phyloP scores from a whole-genome alignment of 2,797 vertebrate species.

The Hafferia zeledoni region DNA sequence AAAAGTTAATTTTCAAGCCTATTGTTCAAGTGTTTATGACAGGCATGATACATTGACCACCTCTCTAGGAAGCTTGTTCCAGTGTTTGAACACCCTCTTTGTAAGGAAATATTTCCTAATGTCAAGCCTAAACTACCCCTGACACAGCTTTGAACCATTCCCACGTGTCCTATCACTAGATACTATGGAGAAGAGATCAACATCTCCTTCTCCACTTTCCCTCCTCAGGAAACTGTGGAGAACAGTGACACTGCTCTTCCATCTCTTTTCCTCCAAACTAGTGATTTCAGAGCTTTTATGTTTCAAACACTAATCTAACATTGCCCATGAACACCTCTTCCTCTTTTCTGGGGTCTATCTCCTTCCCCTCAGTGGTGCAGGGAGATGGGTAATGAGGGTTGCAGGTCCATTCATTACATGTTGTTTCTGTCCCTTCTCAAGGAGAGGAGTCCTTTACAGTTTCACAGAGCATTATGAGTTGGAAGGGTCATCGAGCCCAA shows the following conservation, averaged over 20 bases:
- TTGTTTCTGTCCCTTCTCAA: background rate
- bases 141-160: background rate
- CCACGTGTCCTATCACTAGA: fast-evolving
- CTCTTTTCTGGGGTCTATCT: background rate
- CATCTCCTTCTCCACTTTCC: background rate
- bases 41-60: fast-evolving
- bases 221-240: background rate
- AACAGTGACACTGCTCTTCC: fast-evolving
- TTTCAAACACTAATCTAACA: background rate
- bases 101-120: background rate
- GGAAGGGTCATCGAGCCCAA: background rate
- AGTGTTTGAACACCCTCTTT: background rate
- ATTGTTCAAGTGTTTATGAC: background rate
- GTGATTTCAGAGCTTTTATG: background rate
- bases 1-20: background rate
- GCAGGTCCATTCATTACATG: background rate
- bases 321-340: background rate
- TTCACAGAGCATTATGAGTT: background rate
- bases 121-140: background rate
- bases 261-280: background rate
- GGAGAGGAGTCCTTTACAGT: background rate
- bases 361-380: background rate
- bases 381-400: background rate
- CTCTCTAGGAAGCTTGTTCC: background rate
- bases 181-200: background rate